Evolutionary conservation across 2,888 invertebrate genomes (phyloP).

Genomic region (Myathropa florea): DNA sequence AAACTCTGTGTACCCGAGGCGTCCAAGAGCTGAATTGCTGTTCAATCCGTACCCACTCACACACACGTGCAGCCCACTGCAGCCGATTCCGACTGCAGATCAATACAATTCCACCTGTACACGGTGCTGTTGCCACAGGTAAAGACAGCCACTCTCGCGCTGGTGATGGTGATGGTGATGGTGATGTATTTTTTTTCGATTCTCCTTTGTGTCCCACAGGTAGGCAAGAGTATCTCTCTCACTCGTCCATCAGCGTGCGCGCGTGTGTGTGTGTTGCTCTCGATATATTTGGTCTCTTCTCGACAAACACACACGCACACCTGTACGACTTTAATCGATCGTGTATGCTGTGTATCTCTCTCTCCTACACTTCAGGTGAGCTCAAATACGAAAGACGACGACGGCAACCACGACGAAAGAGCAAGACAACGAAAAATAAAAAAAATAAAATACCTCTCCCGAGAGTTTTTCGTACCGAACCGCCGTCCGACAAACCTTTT

Average conservation of each 20-base stretch:
- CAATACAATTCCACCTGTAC: constrained; percentile 67
- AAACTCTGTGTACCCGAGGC: constrained; percentile 5
- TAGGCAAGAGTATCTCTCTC: constrained; percentile 8
- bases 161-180: constrained; percentile 11
- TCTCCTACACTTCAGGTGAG: constrained; percentile 18
- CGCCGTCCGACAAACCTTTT: constrained; percentile 64
- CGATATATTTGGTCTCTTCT: constrained; percentile 65
- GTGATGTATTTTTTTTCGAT: constrained; percentile 33
- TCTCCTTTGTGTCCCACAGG: constrained; percentile 45
- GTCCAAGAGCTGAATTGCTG: constrained; percentile 19
- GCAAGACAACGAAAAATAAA: constrained; percentile 6
- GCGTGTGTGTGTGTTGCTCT: background rate
- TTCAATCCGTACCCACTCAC: background rate
- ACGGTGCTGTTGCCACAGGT: constrained; percentile 42
- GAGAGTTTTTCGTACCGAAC: constrained; percentile 66
- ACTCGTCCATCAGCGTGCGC: background rate
- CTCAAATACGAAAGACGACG: background rate
- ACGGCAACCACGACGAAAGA: constrained; percentile 27
- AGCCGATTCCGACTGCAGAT: constrained; percentile 24
- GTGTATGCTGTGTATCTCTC: constrained; percentile 43
- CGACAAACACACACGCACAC: constrained; percentile 55
- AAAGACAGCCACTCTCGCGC: constrained; percentile 7
- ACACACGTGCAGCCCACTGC: constrained; percentile 13
- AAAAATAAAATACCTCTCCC: constrained; percentile 31
- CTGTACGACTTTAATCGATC: constrained; percentile 49